Conservation (phyloP, 2,113 vertebrate species). For the Probosciger aterrimus region DNA sequence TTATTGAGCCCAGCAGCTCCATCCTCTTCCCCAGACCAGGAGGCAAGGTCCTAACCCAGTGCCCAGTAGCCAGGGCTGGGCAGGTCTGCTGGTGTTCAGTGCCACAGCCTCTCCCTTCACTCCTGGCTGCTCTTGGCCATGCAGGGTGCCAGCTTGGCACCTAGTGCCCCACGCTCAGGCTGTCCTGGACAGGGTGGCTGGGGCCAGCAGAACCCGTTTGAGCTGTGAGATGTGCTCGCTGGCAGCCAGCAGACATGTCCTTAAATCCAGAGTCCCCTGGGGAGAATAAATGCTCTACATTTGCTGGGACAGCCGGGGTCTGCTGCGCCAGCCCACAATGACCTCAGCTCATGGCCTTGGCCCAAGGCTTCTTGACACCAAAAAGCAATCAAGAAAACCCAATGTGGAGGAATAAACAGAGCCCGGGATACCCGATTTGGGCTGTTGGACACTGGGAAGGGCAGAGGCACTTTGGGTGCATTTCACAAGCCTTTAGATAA, state of each 20-base stretch:
- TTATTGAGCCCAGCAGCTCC: neutral
- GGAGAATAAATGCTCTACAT: neutral
- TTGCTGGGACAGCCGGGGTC: neutral
- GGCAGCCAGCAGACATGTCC: neutral
- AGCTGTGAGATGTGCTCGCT: neutral
- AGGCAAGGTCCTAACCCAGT: neutral
- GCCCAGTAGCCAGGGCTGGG: neutral
- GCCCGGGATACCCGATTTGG: neutral
- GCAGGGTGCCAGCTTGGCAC: neutral
- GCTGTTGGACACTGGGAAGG: neutral
- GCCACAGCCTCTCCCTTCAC: neutral
- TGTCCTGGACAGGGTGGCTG: neutral
- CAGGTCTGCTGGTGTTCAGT: neutral
- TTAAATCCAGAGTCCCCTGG: neutral
- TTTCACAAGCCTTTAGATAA: slow-evolving; percentile 23
- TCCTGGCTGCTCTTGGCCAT: neutral
- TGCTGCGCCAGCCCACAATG: neutral
- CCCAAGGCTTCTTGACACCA: slow-evolving; percentile 7
- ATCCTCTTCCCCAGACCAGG: neutral
- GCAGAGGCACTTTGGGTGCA: slow-evolving; percentile 2
- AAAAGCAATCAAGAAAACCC: neutral
- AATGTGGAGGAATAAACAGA: neutral
- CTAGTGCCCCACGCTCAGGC: accelerated
- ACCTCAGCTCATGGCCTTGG: neutral
- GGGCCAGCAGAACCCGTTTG: neutral